Evolutionary conservation across 2,888 invertebrate species (phyloP), one percentile per base, ranked within the genome.

Genomic region (Apodemia mormo): DNA sequence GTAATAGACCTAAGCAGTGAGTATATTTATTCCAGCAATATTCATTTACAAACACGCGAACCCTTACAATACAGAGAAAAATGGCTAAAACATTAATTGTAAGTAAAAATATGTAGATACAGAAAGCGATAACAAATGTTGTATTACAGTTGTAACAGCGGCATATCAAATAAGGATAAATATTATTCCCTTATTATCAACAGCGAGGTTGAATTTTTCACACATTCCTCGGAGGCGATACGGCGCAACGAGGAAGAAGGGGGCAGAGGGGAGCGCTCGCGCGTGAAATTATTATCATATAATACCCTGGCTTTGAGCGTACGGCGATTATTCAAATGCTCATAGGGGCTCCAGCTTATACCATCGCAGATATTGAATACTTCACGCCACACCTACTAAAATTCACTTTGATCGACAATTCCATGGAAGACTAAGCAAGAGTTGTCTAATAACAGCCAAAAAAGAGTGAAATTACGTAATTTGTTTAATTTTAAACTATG

Each of bases 211-310:
- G 80, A 82, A 85, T 86, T 88, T 90, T 92, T 89, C 83, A 89
- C 88, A 89, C 90, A 92, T 92, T 88, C 89, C 88, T 80, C 73
- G 80, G 79, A 80, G 78, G 78, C 81, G 82, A 78, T 78, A 80
- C 79, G 78, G 77, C 80, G 81, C 79, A 81, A 71, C 77, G 80
- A 61, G 65, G 80, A 77, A 71, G 72, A 78, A 76, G 78, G 82
- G 81, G 78, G 68, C 72, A 73, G 77, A 79, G 82, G 78, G 84
- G 84, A 78, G 82, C 86, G 84, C 85, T 87, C 86, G 87, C 80
- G 89, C 91, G 90, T 92, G 88, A 90, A 92, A 92, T 91, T 91
- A 93, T 92, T 93, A 92, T 92, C 91, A 92, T 92, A 91, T 90
- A 92, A 91, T 92, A 88, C 86, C 83, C 80, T 78, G 80, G 82